These are phyloP conservation scores for Varanus salvator DNA, from an alignment of 2,113 vertebrate genomes.

Conservation along the genomic window DNA sequence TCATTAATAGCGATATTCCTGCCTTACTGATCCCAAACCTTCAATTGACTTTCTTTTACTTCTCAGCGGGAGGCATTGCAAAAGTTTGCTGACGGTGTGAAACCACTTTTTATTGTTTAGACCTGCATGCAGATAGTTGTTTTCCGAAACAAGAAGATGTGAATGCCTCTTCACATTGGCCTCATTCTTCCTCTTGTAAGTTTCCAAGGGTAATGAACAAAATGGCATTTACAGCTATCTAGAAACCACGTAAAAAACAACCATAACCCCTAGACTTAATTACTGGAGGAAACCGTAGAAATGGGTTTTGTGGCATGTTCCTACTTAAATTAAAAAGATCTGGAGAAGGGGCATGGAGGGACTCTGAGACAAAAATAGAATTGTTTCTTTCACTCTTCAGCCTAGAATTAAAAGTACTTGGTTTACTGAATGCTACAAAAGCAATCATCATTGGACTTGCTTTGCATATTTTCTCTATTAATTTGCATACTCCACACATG, in stretches of 20 bases:
- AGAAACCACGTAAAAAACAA: conserved; percentile 53
- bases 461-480: conserved; percentile 75
- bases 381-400: conserved; percentile 63
- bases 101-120: conserved; percentile 38
- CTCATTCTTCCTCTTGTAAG: conserved; percentile 32
- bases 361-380: conserved; percentile 40
- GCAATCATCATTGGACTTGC: conserved; percentile 70
- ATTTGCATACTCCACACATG: conserved; percentile 67
- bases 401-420: conserved; percentile 73
- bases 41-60: not conserved
- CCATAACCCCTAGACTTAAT: conserved; percentile 63
- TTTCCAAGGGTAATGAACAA: conserved; percentile 56
- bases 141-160: not conserved
- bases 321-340: conserved; percentile 70
- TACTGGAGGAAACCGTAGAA: conserved; percentile 51
- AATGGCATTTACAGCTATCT: conserved; percentile 50
- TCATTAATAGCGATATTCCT: not conserved
- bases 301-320: conserved; percentile 45
- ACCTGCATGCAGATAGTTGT: conserved; percentile 2
- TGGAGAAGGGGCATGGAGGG: not conserved
- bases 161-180: conserved; percentile 27
- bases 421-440: conserved; percentile 70
- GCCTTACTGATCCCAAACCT: not conserved
- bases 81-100: conserved; percentile 8
- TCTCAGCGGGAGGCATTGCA: not conserved